These are phyloP conservation scores for Cyrtorhinus lividipennis DNA, from an alignment of 1,140 invertebrate genomes.

Conservation along the genomic window DNA sequence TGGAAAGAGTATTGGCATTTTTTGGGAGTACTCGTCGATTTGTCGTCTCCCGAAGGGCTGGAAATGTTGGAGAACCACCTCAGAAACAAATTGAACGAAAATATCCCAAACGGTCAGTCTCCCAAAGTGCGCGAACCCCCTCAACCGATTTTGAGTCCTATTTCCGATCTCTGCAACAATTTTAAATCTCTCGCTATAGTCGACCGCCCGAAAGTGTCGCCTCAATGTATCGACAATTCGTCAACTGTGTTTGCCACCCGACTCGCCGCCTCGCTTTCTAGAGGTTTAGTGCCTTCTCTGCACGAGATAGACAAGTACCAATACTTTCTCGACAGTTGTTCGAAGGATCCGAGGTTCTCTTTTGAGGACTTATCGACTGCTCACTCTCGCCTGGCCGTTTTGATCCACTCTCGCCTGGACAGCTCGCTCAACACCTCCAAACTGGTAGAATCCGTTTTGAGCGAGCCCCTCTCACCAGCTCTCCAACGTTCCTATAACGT, in stretches of 20 bases:
- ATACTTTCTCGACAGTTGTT: not conserved
- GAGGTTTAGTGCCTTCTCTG: not conserved
- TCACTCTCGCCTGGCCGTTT: not conserved
- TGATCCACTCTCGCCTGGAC: not conserved
- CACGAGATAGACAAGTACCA: slow-evolving; percentile 1
- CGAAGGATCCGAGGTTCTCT: not conserved
- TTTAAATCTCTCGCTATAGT: not conserved
- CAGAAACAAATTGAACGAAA: slow-evolving; percentile 28
- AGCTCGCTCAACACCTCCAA: not conserved
- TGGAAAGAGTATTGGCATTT: slow-evolving; percentile 90
- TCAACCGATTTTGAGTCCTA: not conserved
- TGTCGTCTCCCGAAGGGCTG: slow-evolving; percentile 54
- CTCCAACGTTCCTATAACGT: not conserved
- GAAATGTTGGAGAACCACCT: slow-evolving; percentile 57
- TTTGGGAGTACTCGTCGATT: slow-evolving; percentile 59
- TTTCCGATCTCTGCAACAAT: not conserved
- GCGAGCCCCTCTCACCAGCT: not conserved
- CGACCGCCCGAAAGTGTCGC: not conserved
- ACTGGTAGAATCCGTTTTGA: not conserved
- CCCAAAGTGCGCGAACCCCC: not conserved
- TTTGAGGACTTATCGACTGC: not conserved
- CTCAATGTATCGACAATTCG: not conserved
- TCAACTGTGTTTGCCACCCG: not conserved
- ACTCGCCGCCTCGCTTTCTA: not conserved
- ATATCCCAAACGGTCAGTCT: not conserved